Percentiles rank a stretch among this genome's conserved stretches.
phyloP scores from a whole-genome alignment of 2,888 invertebrate genomes.

The Urechis unicinctus region DNA sequence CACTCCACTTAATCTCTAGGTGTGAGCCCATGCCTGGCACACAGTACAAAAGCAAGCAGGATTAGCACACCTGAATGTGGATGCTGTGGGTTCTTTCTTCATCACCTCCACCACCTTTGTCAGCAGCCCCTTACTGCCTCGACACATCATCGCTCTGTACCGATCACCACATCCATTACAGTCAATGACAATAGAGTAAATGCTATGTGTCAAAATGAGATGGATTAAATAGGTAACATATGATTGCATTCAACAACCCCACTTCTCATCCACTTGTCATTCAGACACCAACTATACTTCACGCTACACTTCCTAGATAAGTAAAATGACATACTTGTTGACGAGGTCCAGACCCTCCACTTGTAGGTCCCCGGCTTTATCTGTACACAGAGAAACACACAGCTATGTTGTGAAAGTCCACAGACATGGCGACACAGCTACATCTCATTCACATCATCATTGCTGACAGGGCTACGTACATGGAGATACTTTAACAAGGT shows the following conservation, averaged over 20 bases:
- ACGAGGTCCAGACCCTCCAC: conserved; percentile 36
- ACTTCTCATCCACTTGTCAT: too few species aligned
- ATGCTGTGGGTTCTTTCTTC: conserved; percentile 50
- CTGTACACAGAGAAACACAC: conserved; percentile 23
- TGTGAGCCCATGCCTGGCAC: too few species aligned
- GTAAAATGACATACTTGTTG: conserved; percentile 41
- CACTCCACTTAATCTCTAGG: too few species aligned
- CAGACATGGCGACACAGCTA: not conserved
- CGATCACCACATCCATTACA: not conserved
- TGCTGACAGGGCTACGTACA: too few species aligned
- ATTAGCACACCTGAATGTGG: conserved; percentile 43
- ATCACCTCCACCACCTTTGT: conserved; percentile 51
- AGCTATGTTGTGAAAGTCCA: not conserved
- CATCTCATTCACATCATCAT: not conserved
- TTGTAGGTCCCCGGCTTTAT: conserved; percentile 38
- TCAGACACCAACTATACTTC: too few species aligned
- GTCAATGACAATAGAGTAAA: too few species aligned
- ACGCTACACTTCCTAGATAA: too few species aligned
- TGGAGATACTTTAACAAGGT: not conserved
- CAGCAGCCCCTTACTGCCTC: conserved; percentile 45
- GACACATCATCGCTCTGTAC: conserved; percentile 42
- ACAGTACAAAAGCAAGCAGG: not conserved
- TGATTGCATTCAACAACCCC: too few species aligned
- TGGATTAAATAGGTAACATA: not conserved
- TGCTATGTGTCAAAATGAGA: not conserved